These are phyloP conservation scores for Hyla sarda DNA, from an alignment of 2,113 vertebrate genomes.

Conservation along the genomic window DNA sequence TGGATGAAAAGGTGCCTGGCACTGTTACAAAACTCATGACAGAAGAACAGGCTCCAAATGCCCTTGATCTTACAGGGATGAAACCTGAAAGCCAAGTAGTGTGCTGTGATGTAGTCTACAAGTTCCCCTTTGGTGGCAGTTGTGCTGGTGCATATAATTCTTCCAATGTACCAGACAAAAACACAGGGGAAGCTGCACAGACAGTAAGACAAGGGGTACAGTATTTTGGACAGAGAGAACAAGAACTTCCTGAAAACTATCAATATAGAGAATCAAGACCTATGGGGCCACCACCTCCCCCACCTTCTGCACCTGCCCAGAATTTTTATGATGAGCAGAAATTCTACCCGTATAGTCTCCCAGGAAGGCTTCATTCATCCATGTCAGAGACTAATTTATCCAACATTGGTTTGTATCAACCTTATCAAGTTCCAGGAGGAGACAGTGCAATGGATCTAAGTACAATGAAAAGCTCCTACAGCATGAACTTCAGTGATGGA, in stretches of 20 bases:
- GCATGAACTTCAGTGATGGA: constrained; percentile 77
- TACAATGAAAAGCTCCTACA: constrained; percentile 88
- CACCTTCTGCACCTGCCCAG: constrained; percentile 62
- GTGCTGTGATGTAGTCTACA: constrained; percentile 97
- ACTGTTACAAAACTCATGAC: constrained; percentile 90
- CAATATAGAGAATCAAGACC: constrained; percentile 77
- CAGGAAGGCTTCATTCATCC: constrained; percentile 88
- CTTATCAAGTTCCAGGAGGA: constrained; percentile 75
- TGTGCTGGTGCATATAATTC: constrained; percentile 86
- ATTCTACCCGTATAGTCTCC: constrained; percentile 73
- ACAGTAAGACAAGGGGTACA: constrained; percentile 68
- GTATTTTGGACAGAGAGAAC: constrained; percentile 73
- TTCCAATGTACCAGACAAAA: constrained; percentile 81
- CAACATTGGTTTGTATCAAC: constrained; percentile 84
- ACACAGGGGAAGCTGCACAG: constrained; percentile 64
- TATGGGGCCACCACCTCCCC: background rate
- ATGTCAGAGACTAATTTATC: constrained; percentile 95
- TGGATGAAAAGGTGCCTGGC: constrained; percentile 80
- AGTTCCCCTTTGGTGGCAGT: constrained; percentile 90
- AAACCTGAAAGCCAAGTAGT: constrained; percentile 91
- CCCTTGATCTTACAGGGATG: constrained; percentile 90
- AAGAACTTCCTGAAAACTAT: constrained; percentile 77
- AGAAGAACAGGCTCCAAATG: constrained; percentile 78
- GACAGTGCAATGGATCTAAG: constrained; percentile 88
- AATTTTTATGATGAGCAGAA: constrained; percentile 78